Conservation (phyloP, 2,888 invertebrate genomes). For the Eupelmus urozonus region DNA sequence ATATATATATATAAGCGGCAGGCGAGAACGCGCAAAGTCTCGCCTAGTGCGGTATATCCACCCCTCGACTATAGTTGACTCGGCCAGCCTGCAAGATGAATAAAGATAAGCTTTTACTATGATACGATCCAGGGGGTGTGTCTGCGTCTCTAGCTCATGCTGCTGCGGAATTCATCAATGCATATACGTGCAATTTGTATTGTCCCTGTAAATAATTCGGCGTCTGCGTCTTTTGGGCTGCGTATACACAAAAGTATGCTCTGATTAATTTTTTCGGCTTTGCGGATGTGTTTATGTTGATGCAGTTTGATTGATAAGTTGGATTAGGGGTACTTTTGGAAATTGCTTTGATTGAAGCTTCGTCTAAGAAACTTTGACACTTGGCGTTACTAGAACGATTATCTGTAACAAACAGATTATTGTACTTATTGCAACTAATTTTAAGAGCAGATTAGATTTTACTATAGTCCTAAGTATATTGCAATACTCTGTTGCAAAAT, state of each 20-base stretch:
- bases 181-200: conserved; percentile 53
- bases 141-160: not conserved
- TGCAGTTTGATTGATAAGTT: conserved; percentile 12
- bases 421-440: too few relatives aligned
- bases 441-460: not conserved
- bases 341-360: conserved; percentile 26
- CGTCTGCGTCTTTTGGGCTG: conserved; percentile 29
- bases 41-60: too few relatives aligned
- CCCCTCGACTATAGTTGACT: conserved; percentile 42
- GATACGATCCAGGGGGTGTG: conserved; percentile 37
- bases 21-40: conserved; percentile 28
- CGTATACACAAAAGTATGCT: conserved; percentile 40
- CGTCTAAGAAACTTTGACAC: not conserved
- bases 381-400: not conserved
- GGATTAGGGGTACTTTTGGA: not conserved
- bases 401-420: not conserved
- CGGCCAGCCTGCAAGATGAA: conserved; percentile 54
- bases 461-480: not conserved
- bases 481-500: not conserved
- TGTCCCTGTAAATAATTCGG: conserved; percentile 44
- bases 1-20: too few relatives aligned
- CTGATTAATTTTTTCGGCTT: conserved; percentile 26
- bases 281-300: not conserved
- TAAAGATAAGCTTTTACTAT: conserved; percentile 60
- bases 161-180: conserved; percentile 55